Evolutionary conservation across 1,140 invertebrate species (phyloP).

Genomic region (Lordiphosa collinella): DNA sequence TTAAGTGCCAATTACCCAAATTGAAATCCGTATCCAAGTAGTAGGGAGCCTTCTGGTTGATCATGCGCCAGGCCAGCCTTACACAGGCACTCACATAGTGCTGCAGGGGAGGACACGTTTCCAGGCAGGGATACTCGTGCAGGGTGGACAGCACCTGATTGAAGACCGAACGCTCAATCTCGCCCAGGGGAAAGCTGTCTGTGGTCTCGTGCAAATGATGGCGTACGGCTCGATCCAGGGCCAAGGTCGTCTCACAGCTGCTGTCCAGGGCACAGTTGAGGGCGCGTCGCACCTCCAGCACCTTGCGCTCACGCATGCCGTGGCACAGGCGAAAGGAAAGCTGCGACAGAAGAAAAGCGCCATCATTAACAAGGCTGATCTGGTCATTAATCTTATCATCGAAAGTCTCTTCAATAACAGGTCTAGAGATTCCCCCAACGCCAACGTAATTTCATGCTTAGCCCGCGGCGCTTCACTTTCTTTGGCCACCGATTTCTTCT

Average conservation of each 20-base stretch:
- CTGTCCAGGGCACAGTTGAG: constrained; percentile 80
- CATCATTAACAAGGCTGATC: constrained; percentile 23
- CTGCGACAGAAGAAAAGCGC: constrained; percentile 61
- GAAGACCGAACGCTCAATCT: constrained; percentile 83
- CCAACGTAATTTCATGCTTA: constrained; percentile 55
- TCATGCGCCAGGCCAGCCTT: constrained; percentile 82
- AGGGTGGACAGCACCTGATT: constrained; percentile 83
- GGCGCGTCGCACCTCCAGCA: constrained; percentile 81
- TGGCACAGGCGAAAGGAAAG: constrained; percentile 84
- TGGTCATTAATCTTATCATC: constrained; percentile 49
- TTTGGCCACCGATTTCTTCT: constrained; percentile 28
- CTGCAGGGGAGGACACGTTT: constrained; percentile 81
- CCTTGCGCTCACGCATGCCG: constrained; percentile 82
- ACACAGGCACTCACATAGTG: constrained; percentile 82
- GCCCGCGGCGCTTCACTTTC: constrained; percentile 48
- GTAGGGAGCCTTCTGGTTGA: constrained; percentile 82
- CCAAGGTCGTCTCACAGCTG: constrained; percentile 66
- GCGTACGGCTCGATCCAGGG: constrained; percentile 80
- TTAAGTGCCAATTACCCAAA: constrained; percentile 76
- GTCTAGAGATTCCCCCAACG: constrained; percentile 9
- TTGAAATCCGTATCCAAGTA: constrained; percentile 84
- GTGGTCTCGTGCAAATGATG: constrained; percentile 81
- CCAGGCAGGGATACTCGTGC: constrained; percentile 83
- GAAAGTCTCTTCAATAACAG: constrained; percentile 40
- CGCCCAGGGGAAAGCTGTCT: constrained; percentile 82